These are phyloP conservation scores for Channa argus DNA, from an alignment of 2,113 vertebrate species.

Conservation along the genomic window DNA sequence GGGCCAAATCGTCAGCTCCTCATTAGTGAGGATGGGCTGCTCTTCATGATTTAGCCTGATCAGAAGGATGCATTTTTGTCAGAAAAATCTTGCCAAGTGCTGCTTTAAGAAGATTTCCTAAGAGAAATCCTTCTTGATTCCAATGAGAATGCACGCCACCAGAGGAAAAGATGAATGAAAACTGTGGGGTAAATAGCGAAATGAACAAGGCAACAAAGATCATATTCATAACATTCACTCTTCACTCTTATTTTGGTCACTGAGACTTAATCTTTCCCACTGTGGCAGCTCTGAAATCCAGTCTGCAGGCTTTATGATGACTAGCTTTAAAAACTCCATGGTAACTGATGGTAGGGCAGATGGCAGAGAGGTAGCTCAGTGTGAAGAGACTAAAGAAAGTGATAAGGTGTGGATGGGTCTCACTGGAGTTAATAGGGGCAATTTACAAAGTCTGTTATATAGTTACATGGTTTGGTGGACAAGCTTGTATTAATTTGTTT, in stretches of 20 bases:
- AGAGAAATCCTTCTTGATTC: slow-evolving; percentile 60
- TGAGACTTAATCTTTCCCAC: slow-evolving; percentile 47
- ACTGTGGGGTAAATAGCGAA: slow-evolving; percentile 32
- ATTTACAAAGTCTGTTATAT: slow-evolving; percentile 51
- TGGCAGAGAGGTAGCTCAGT: slow-evolving; percentile 27
- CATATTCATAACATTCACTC: slow-evolving; percentile 39
- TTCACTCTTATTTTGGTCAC: slow-evolving; percentile 58
- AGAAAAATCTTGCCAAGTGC: slow-evolving; percentile 62
- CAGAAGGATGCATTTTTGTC: slow-evolving; percentile 10
- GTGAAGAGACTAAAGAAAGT: slow-evolving; percentile 26
- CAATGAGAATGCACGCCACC: slow-evolving; percentile 16
- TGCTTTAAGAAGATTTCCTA: slow-evolving; percentile 66
- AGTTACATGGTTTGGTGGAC: slow-evolving; percentile 28
- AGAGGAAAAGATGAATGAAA: slow-evolving; percentile 31
- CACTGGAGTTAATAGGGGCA: slow-evolving; percentile 26
- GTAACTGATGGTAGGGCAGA: slow-evolving; percentile 63
- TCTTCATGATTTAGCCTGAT: slow-evolving; percentile 48
- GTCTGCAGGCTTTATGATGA: slow-evolving; percentile 33
- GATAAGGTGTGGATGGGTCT: slow-evolving; percentile 50
- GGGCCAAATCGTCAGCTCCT: slow-evolving; percentile 51
- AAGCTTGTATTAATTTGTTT: not conserved
- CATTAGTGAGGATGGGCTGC: slow-evolving; percentile 59
- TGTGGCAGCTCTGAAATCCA: slow-evolving; percentile 63
- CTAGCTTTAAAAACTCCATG: slow-evolving; percentile 66
- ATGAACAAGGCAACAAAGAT: slow-evolving; percentile 28